These are phyloP conservation scores for Aleiodes alternator DNA, from an alignment of 2,888 invertebrate genomes.

Conservation along the genomic window DNA sequence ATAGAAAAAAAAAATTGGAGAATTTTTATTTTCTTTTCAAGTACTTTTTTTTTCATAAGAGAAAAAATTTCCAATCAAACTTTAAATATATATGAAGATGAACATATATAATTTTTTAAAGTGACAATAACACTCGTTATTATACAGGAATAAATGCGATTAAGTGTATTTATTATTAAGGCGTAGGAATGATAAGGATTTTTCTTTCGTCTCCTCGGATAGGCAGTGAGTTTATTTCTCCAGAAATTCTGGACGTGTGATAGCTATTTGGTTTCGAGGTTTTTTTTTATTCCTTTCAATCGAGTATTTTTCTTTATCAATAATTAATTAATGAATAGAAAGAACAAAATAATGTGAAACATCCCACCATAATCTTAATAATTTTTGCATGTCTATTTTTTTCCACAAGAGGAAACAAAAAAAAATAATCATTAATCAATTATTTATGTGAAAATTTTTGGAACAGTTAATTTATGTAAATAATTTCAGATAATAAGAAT, in stretches of 20 bases:
- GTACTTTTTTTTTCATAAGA: conserved; percentile 42
- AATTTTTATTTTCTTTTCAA: conserved; percentile 19
- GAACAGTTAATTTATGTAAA: conserved; percentile 24
- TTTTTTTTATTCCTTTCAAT: neutral
- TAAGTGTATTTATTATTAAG: conserved; percentile 7
- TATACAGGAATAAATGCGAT: conserved; percentile 42
- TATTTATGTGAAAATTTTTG: conserved; percentile 21
- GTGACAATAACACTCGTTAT: conserved; percentile 64
- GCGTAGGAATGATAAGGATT: conserved; percentile 2
- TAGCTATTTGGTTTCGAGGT: conserved; percentile 24
- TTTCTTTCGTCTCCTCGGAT: neutral
- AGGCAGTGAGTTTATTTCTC: conserved; percentile 18
- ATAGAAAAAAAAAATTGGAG: conserved; percentile 29
- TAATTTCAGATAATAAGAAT: neutral
- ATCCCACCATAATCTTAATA: conserved; percentile 18
- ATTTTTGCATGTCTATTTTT: conserved; percentile 21
- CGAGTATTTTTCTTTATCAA: conserved; percentile 8
- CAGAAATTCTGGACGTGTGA: conserved; percentile 27
- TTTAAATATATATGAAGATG: conserved; percentile 39
- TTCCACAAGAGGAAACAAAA: neutral
- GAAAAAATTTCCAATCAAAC: conserved; percentile 46
- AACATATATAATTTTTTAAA: conserved; percentile 63
- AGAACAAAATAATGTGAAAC: neutral
- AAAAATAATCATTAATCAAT: conserved; percentile 1
- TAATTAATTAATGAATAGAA: conserved; percentile 5